Evolutionary conservation across 1,140 invertebrate genomes (phyloP).

Genomic region (Nasonia vitripennis): DNA sequence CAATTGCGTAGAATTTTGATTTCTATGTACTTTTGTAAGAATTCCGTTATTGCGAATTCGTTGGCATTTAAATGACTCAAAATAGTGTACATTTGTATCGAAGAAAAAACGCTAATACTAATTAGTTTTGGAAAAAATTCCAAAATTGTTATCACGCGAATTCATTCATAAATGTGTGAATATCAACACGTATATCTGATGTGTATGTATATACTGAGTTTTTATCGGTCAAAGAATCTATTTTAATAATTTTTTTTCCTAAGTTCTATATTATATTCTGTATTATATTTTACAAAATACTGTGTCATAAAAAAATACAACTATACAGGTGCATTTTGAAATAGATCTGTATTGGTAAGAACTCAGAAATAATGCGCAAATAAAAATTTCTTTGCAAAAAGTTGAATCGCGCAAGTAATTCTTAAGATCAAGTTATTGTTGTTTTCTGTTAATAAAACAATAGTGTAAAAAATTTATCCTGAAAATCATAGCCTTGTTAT

Average conservation of each 20-base stretch:
- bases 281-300: neutral
- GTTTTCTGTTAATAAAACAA: constrained; percentile 23
- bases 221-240: constrained; percentile 7
- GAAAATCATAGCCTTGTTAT: neutral
- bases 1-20: neutral
- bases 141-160: neutral
- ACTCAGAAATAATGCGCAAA: neutral
- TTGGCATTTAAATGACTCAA: constrained; percentile 25
- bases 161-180: neutral
- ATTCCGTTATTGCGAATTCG: constrained; percentile 38
- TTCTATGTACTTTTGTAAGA: neutral
- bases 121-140: constrained; percentile 17
- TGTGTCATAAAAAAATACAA: neutral
- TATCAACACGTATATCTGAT: neutral
- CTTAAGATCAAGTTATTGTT: constrained; percentile 28
- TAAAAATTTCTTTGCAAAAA: constrained; percentile 13
- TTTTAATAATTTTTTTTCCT: constrained; percentile 10
- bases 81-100: neutral
- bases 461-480: neutral
- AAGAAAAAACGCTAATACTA: neutral
- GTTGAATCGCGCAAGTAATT: constrained; percentile 22
- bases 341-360: neutral
- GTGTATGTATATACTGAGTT: neutral
- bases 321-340: neutral
- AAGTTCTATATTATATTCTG: no score